Evolutionary conservation across 1,140 invertebrate genomes (phyloP), one percentile per base, ranked within the genome.

Genomic region (Nasonia longicornis): DNA sequence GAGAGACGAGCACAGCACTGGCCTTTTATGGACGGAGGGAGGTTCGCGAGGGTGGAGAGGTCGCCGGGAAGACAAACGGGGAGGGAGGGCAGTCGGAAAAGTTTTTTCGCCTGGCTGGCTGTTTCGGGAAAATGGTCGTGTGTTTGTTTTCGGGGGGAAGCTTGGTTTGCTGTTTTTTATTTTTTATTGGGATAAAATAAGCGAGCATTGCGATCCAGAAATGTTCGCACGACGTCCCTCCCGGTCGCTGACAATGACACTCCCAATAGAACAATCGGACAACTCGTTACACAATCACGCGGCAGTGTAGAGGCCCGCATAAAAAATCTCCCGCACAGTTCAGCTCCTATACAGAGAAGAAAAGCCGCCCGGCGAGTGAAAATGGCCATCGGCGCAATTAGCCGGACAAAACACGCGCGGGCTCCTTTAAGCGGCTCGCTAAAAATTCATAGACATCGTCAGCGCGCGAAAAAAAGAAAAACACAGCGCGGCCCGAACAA

Each of bases 341-440:
- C 10, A 66, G 26, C n/a, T 63, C 0, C 38, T 20, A 58, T n/a
- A 58, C 20, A n/a, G 52, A 58, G 69, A 70, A 35, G 69, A 35
- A 31, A 70, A 70, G 69, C 69, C 26, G 26, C 20, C n/a, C 1
- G 0, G n/a, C 69, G 7, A 38, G 69, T 38, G 69, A 29, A 70
- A 38, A 70, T 58, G 52, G 52, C 52, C 8, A 67, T 31, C 29
- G 64, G 26, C 22, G 64, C 64, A 67, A 67, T 29, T 67, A 31
- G 74, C 77, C 81, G 78, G 77, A 79, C 79, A 76, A 83, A 83
- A 80, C 73, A 82, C 31, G 29, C 63, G 14, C 12, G 14, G 38
- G 58, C 35, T 38, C 31, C 63, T 72, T 79, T 79, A 20, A 29
- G 22, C 16, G n/a, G n/a, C 35, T 14, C 16, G n/a, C 29, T 73